Evolutionary conservation across 2,888 invertebrate species (phyloP), one percentile per base, ranked within the genome.

Genomic region (Taenaris catops): DNA sequence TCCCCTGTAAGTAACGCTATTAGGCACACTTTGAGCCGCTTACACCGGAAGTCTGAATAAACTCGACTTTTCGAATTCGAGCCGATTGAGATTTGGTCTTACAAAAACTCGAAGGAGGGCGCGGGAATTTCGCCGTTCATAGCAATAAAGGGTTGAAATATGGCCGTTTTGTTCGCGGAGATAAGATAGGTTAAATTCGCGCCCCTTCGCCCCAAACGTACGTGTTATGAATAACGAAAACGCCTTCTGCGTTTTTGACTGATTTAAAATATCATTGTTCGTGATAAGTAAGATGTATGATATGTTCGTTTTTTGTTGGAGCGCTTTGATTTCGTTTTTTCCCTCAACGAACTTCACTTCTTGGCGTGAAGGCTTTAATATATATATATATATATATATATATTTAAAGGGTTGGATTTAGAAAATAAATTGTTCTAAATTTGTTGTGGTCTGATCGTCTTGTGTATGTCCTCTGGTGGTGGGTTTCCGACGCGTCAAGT

Each of bases 171-270:
- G 49, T 50, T 47, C 44, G 43, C 25, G 29, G 44, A 51, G 52
- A 58, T 55, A 53, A 57, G 55, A 55, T 57, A 51, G 47, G 52
- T 51, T 48, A 52, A 57, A 58, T 54, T 57, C 50, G 48, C 54
- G 49, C 51, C 39, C 44, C 38, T 44, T 42, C 44, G 45, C 31
- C 48, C 50, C 48, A 43, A n/a, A 34, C 41, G 50, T 49, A 52
- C 58, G 60, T 58, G 57, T 24, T 27, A 19, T 14, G 55, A 53
- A 61, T 61, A 47, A 51, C 24, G 29, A 44, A 41, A 26, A 11
- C 3, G 23, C 20, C 32, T 40, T 26, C 36, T 29, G 29, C 38
- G 29, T 28, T 34, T 26, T 36, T 41, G 41, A 41, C 41, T 41
- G 41, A 41, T 41, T 41, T 41, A 41, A 38, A 41, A 41, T 41